Evolutionary conservation across 2,888 invertebrate species (phyloP).

Genomic region (Neoascia interrupta): DNA sequence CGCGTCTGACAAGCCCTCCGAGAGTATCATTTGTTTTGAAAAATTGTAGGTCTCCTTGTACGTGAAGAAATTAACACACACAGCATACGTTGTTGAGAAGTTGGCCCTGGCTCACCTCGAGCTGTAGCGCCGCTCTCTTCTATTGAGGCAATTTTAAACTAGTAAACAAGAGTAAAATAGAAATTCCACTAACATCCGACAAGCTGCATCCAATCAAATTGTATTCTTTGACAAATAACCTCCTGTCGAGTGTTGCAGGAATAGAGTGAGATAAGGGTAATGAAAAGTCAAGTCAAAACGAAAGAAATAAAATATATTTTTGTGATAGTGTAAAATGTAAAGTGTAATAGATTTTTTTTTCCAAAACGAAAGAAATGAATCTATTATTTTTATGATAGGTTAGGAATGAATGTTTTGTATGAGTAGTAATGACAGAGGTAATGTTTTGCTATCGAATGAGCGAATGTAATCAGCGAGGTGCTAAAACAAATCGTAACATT

Average conservation of each 20-base stretch:
- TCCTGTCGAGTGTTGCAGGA: constrained; percentile 64
- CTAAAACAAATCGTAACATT: constrained; percentile 80
- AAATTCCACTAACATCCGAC: no score
- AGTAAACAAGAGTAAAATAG: background rate
- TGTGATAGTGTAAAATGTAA: constrained; percentile 61
- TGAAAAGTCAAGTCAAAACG: constrained; percentile 55
- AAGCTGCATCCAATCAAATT: background rate
- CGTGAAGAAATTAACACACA: no score
- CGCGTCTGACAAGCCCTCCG: no score
- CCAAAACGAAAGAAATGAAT: constrained; percentile 10
- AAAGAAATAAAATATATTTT: constrained; percentile 59
- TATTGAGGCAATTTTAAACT: no score
- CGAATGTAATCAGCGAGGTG: constrained; percentile 74
- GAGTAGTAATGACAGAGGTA: constrained; percentile 43
- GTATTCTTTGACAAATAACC: constrained; percentile 25
- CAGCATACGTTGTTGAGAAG: no score
- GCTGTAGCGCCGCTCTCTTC: no score
- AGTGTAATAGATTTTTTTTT: constrained; percentile 50
- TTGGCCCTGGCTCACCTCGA: no score
- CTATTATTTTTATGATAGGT: constrained; percentile 69
- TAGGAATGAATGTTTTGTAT: constrained; percentile 55
- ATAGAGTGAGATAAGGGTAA: constrained; percentile 60
- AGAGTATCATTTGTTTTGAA: no score
- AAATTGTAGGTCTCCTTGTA: no score
- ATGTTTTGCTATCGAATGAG: constrained; percentile 67